phyloP scores from a whole-genome alignment of 2,888 invertebrate species.

The Camptogramma bilineatum region DNA sequence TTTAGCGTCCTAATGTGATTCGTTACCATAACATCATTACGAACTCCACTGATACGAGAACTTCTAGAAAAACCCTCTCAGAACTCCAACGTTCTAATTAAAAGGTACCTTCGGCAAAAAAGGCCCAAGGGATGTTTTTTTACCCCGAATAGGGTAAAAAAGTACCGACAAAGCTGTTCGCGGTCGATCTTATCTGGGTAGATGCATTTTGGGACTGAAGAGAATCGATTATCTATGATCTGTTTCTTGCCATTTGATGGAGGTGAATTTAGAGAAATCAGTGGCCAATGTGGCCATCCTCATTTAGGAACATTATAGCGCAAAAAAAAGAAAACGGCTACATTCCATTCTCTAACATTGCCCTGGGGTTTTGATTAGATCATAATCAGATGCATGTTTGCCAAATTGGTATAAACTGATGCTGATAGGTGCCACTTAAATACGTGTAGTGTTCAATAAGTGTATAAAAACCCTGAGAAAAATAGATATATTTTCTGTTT shows the following conservation, averaged over 20 bases:
- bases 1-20: neutral
- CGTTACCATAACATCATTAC: constrained; percentile 12
- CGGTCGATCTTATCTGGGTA: constrained; percentile 60
- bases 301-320: constrained; percentile 14
- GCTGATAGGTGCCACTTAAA: neutral
- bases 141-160: constrained; percentile 61
- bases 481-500: too few relatives aligned
- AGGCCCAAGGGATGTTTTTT: constrained; percentile 71
- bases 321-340: constrained; percentile 12
- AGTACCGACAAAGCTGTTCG: constrained; percentile 74
- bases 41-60: constrained; percentile 14
- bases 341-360: constrained; percentile 12
- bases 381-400: constrained; percentile 16
- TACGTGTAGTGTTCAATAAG: neutral
- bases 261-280: constrained; percentile 24
- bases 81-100: constrained; percentile 70
- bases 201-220: constrained; percentile 61
- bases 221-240: constrained; percentile 61
- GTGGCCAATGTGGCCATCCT: neutral
- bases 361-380: constrained; percentile 17
- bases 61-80: constrained; percentile 29
- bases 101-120: constrained; percentile 75
- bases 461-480: neutral
- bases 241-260: constrained; percentile 41
- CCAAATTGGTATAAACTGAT: constrained; percentile 18